These are phyloP conservation scores for Tringa solitaria DNA, from an alignment of 2,113 vertebrate genomes.

Conservation along the genomic window DNA sequence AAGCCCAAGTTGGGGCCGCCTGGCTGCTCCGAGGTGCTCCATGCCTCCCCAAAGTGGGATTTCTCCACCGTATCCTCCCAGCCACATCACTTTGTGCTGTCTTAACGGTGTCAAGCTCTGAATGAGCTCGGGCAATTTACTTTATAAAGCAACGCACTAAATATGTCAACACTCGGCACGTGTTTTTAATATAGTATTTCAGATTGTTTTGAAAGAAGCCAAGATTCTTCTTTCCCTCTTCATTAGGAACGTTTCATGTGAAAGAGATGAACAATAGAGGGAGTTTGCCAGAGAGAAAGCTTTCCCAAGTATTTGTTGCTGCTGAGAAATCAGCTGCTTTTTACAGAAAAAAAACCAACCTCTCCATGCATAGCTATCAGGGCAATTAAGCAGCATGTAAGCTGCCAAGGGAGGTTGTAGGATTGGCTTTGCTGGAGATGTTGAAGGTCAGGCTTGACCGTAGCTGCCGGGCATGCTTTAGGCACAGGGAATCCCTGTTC, in stretches of 20 bases:
- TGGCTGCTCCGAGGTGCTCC: background rate
- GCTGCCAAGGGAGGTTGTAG: slow-evolving; percentile 18
- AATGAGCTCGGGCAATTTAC: slow-evolving; percentile 23
- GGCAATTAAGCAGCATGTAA: background rate
- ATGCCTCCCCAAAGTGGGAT: background rate
- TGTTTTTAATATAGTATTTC: slow-evolving; percentile 57
- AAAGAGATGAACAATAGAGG: slow-evolving; percentile 53
- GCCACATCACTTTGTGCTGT: background rate
- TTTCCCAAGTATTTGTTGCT: slow-evolving; percentile 40
- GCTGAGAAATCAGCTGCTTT: slow-evolving; percentile 43
- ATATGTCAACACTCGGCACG: slow-evolving; percentile 43
- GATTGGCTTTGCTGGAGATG: background rate
- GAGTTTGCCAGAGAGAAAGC: slow-evolving; percentile 36
- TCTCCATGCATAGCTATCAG: slow-evolving; percentile 12
- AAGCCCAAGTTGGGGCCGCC: background rate
- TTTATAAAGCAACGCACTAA: slow-evolving; percentile 48
- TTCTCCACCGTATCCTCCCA: background rate
- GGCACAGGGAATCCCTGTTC: background rate
- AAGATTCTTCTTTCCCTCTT: slow-evolving; percentile 53
- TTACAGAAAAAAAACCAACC: background rate
- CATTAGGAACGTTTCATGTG: slow-evolving; percentile 24
- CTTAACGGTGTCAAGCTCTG: slow-evolving; percentile 31
- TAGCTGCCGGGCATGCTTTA: background rate
- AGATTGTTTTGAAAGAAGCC: slow-evolving; percentile 61
- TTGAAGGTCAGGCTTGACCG: background rate